A percentile compares a stretch with the other conserved stretches of the same genome.
Conservation (phyloP, 1,140 invertebrate species). For the Pinna nobilis region DNA sequence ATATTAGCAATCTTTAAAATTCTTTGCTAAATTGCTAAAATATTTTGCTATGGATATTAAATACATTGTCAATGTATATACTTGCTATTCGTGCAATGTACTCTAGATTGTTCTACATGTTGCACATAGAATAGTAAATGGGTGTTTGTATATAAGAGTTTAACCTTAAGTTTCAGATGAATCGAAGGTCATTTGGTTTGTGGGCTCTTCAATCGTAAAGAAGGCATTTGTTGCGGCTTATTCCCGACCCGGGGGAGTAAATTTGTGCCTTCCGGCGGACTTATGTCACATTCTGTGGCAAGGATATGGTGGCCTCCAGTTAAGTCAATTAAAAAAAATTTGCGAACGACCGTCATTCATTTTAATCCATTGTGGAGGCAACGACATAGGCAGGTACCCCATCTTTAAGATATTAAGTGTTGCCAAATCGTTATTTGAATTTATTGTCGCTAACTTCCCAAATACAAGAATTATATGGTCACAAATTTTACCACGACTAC, state of each 20-base stretch:
- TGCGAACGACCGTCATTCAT: neutral
- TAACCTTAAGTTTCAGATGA: neutral
- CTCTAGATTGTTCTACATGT: too few relatives aligned
- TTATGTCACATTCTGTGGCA: neutral
- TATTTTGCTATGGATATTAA: neutral
- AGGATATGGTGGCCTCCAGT: neutral
- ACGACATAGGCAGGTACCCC: constrained; percentile 22
- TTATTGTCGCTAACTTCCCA: too few relatives aligned
- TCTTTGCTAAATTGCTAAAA: too few relatives aligned
- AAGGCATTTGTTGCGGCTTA: neutral
- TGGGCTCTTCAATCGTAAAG: neutral
- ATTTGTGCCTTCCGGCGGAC: neutral
- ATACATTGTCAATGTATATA: too few relatives aligned
- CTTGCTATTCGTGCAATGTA: neutral
- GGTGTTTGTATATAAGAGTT: neutral
- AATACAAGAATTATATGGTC: too few relatives aligned
- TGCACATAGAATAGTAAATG: neutral
- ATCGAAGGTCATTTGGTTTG: constrained; percentile 3
- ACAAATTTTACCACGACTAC: neutral
- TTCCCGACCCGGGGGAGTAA: neutral
- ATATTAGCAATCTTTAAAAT: too few relatives aligned
- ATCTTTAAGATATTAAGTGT: too few relatives aligned
- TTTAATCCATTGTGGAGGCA: constrained; percentile 16
- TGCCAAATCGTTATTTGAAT: too few relatives aligned
- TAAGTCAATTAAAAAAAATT: neutral